Evolutionary conservation across 1,140 invertebrate genomes (phyloP), one percentile per base, ranked within the genome.

Genomic region (Megalonaias nervosa): DNA sequence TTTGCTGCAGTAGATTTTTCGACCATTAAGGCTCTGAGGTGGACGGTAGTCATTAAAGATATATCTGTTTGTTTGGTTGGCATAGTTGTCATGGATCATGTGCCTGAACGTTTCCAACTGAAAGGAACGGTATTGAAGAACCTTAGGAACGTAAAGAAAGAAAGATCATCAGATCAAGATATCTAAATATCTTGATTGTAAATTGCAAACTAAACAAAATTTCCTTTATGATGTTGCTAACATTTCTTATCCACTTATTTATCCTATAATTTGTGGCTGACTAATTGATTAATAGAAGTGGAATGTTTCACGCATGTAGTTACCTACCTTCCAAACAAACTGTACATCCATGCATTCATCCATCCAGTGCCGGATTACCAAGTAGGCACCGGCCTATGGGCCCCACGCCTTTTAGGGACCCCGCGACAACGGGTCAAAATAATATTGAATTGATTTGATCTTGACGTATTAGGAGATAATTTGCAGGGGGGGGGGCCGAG

Each of bases 31-130:
- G 58, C 67, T 71, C 57, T 83, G 82, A 4, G 67, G 31, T 1
- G 79, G 79, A 26, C 82, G 65, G 64, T 70, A 83, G 67, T 83
- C 82, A 71, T 81, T 77, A 6, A 79, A 81, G 4, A 83, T 81
- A 19, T 83, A 23, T 14, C 58, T 38, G 9, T 67, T 56, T 21
- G 73, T 66, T 55, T 83, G 76, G 57, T 67, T 77, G 60, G 71
- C 71, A 38, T 79, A 74, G 68, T 81, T 83, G 21, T 71, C 71
- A 38, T 79, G 73, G 2, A 83, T 75, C 14, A 78, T 80, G 21
- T 77, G 77, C 11, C 82, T 68, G 67, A 83, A 83, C 26, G 66
- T 55, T 55, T 73, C 62, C 12, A 83, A 57, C 79, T 83, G 70
- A 61, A 80, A 78, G 6, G 60, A 66, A 21, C 4, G 38, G 38